phyloP scores from a whole-genome alignment of 2,113 vertebrate species.

The Perccottus glenii region DNA sequence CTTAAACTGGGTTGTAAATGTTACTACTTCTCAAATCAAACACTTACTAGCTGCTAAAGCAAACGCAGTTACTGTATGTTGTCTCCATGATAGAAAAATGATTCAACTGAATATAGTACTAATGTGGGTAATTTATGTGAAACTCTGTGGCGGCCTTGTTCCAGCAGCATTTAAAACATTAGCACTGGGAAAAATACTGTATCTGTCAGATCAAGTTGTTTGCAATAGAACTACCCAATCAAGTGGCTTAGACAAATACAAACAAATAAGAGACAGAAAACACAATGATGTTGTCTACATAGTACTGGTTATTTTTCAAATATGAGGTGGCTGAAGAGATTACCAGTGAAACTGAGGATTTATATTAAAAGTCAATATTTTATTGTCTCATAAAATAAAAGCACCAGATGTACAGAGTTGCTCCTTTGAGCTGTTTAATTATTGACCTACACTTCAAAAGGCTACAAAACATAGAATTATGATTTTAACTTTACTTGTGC shows the following conservation, averaged over 20 bases:
- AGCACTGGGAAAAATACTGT: too few species aligned
- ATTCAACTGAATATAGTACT: conserved; percentile 25
- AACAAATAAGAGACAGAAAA: too few species aligned
- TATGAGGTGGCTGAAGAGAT: background rate
- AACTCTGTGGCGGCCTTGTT: conserved; percentile 1
- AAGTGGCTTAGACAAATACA: too few species aligned
- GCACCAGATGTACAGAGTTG: conserved; percentile 18
- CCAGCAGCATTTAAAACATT: background rate
- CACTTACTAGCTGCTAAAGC: too few species aligned
- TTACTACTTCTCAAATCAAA: too few species aligned
- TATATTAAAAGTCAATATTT: conserved; percentile 5
- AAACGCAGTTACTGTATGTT: too few species aligned
- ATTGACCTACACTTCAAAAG: conserved; percentile 60
- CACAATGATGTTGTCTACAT: too few species aligned
- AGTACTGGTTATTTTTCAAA: background rate
- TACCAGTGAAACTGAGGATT: background rate
- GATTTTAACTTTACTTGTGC: conserved; percentile 54
- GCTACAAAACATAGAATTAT: conserved; percentile 51
- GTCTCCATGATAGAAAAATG: conserved; percentile 32
- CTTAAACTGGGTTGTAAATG: too few species aligned
- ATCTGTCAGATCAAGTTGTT: too few species aligned
- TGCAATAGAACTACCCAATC: too few species aligned
- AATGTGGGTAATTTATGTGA: conserved; percentile 40
- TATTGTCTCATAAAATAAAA: conserved; percentile 6
- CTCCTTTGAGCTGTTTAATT: conserved; percentile 29